Percentiles rank a stretch among this genome's conserved stretches.
These are phyloP conservation scores for Melitaea cinxia DNA, from an alignment of 1,140 invertebrate species.

Conservation along the genomic window DNA sequence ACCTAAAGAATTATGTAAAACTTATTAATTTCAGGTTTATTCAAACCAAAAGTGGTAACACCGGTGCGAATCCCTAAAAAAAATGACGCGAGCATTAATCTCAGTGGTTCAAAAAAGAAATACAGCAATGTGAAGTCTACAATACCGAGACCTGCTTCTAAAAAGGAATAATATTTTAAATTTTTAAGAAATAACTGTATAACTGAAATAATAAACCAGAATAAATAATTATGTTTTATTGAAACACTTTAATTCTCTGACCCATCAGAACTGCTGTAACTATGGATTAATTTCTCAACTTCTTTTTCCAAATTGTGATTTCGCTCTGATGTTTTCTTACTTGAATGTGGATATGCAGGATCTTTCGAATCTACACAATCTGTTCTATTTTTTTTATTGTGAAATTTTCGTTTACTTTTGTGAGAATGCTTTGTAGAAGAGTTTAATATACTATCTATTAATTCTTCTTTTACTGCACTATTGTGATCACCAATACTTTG, in stretches of 20 bases:
- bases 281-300: constrained; percentile 60
- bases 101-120: constrained; percentile 57
- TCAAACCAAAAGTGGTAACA: constrained; percentile 55
- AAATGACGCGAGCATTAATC: constrained; percentile 51
- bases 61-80: constrained; percentile 44
- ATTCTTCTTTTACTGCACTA: constrained; percentile 51
- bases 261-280: constrained; percentile 48
- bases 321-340: constrained; percentile 43
- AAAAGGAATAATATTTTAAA: constrained; percentile 49
- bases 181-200: not conserved
- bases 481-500: constrained; percentile 42
- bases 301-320: constrained; percentile 61
- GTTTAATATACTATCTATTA: constrained; percentile 56
- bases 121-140: constrained; percentile 75
- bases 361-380: constrained; percentile 35
- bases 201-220: not conserved
- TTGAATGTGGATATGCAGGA: constrained; percentile 40
- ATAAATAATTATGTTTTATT: not conserved
- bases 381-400: constrained; percentile 37
- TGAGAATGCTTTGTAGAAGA: constrained; percentile 39
- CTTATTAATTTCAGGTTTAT: constrained; percentile 55
- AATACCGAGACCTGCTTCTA: constrained; percentile 60
- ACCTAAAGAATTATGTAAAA: too few species aligned
- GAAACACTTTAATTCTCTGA: constrained; percentile 16
- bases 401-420: constrained; percentile 38